Evolutionary conservation across 2,888 invertebrate genomes (phyloP).

Genomic region (Monoplex corrugatus): DNA sequence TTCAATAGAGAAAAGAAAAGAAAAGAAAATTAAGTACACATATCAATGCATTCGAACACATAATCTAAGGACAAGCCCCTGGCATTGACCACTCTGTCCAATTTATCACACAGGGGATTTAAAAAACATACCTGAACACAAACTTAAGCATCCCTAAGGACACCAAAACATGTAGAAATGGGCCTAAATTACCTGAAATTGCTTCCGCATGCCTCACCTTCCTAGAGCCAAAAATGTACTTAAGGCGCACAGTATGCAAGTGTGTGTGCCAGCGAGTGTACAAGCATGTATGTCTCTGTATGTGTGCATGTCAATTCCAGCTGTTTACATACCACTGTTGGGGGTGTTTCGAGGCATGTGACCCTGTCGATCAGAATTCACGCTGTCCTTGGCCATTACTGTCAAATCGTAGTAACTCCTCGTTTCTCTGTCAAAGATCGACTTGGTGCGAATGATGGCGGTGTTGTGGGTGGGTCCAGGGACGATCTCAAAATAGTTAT

Average conservation of each 20-base stretch:
- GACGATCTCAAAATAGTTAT: conserved; percentile 64
- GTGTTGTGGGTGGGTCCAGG: conserved; percentile 56
- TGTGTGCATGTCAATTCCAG: neutral
- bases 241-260: too few relatives aligned
- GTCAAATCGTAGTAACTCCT: conserved; percentile 90
- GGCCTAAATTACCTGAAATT: too few relatives aligned
- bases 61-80: too few relatives aligned
- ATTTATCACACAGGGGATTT: too few relatives aligned
- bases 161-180: too few relatives aligned
- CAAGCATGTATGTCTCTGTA: neutral
- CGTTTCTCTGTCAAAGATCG: conserved; percentile 59
- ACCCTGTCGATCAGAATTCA: conserved; percentile 95
- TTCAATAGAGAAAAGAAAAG: too few relatives aligned
- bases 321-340: conserved; percentile 92
- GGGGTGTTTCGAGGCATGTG: conserved; percentile 93
- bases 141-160: too few relatives aligned
- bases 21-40: too few relatives aligned
- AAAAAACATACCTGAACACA: too few relatives aligned
- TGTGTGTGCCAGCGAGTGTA: neutral
- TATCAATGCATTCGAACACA: too few relatives aligned
- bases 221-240: neutral
- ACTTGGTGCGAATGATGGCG: conserved; percentile 55
- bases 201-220: neutral
- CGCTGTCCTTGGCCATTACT: conserved; percentile 97
- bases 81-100: too few relatives aligned